A percentile compares a stretch with the other conserved stretches of the same genome.
phyloP scores from a whole-genome alignment of 1,140 invertebrate species.

The Cataglyphis hispanica region DNA sequence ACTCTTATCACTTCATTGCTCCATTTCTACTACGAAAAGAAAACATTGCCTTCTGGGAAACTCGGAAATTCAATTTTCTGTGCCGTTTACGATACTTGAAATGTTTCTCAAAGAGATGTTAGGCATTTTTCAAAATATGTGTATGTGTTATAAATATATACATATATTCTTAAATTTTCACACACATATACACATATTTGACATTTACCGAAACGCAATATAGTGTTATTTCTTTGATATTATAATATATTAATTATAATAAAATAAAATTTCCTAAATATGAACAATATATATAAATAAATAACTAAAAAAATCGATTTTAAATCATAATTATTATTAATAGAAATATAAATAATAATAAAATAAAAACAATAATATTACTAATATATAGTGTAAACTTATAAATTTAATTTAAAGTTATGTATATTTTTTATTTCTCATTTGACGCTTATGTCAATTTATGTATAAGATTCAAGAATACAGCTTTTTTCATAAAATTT shows the following conservation, averaged over 20 bases:
- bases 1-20: constrained; percentile 52
- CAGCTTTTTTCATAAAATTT: no score
- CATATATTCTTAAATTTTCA: neutral
- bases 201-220: neutral
- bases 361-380: neutral
- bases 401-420: no score
- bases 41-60: constrained; percentile 32
- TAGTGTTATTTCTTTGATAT: neutral
- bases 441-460: no score
- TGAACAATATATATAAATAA: neutral
- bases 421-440: no score
- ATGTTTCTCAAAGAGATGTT: constrained; percentile 42
- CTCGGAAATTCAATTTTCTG: constrained; percentile 56
- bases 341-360: neutral
- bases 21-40: constrained; percentile 43
- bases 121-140: constrained; percentile 10
- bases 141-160: neutral
- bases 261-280: neutral
- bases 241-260: neutral
- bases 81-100: constrained; percentile 57
- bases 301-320: neutral
- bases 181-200: neutral
- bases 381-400: neutral
- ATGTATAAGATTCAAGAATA: no score
- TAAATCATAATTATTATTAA: neutral